Evolutionary conservation across 2,888 invertebrate species (phyloP).

Genomic region (Rugalucina vietnamica): DNA sequence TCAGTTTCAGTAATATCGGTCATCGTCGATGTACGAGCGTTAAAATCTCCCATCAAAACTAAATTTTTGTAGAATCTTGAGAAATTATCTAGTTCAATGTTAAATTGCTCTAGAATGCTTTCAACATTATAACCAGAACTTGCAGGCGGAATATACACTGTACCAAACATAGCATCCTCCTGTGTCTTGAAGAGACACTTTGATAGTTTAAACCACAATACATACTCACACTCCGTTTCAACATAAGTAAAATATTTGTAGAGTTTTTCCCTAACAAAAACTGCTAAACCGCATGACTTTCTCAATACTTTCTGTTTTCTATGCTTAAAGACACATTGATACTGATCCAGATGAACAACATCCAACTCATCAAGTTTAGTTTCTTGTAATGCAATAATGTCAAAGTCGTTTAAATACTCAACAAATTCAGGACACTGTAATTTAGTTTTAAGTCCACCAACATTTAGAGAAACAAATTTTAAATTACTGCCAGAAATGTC

Average conservation of each 20-base stretch:
- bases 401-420: neutral
- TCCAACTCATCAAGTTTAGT: constrained; percentile 7
- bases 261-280: neutral
- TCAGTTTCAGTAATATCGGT: neutral
- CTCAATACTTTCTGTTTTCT: neutral
- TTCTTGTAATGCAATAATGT: neutral
- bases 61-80: neutral
- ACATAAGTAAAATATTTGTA: neutral
- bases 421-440: neutral
- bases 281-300: neutral
- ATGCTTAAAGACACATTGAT: neutral
- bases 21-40: neutral
- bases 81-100: neutral
- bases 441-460: neutral
- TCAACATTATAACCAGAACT: neutral
- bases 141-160: neutral
- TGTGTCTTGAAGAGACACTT: neutral
- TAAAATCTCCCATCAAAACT: neutral
- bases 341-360: neutral
- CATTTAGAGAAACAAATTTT: neutral
- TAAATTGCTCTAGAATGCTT: neutral
- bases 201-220: neutral
- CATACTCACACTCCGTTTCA: neutral
- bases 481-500: neutral
- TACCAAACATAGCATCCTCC: neutral